These are phyloP conservation scores for Rhizoglyphus robini DNA, from an alignment of 1,140 invertebrate genomes.

Conservation along the genomic window DNA sequence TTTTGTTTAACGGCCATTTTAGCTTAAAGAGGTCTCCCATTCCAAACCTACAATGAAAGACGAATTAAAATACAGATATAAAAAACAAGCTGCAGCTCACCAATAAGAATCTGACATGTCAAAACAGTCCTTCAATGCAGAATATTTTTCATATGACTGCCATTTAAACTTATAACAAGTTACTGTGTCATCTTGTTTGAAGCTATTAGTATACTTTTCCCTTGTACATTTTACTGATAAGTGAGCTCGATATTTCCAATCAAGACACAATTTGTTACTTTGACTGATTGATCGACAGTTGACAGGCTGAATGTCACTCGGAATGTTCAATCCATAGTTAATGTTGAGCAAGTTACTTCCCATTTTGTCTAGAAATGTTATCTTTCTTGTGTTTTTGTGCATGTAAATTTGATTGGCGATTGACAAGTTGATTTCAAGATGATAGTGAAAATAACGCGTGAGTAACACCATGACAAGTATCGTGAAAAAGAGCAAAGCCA, in stretches of 20 bases:
- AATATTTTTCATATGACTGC: conserved; percentile 46
- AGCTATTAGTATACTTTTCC: conserved; percentile 4
- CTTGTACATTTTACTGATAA: conserved; percentile 22
- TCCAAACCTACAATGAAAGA: conserved; percentile 50
- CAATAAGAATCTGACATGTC: conserved; percentile 41
- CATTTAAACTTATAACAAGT: conserved; percentile 65
- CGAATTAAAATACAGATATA: neutral
- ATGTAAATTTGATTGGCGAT: conserved; percentile 23
- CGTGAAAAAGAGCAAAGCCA: conserved; percentile 12
- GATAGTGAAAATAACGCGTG: conserved; percentile 10
- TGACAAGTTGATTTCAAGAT: neutral
- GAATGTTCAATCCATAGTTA: conserved; percentile 23
- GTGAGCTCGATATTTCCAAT: conserved; percentile 28
- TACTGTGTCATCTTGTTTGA: conserved; percentile 21
- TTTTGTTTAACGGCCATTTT: conserved; percentile 61
- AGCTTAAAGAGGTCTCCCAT: conserved; percentile 59
- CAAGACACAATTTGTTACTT: conserved; percentile 22
- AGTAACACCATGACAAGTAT: conserved; percentile 10
- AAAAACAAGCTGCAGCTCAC: conserved; percentile 29
- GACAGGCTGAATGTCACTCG: conserved; percentile 24
- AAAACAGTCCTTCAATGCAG: conserved; percentile 62
- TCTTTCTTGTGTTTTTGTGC: conserved; percentile 19
- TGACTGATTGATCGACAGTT: conserved; percentile 19
- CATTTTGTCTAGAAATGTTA: conserved; percentile 23
- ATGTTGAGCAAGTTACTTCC: conserved; percentile 23